phyloP scores from a whole-genome alignment of 2,113 vertebrate genomes.

The Lepisosteus osseus region DNA sequence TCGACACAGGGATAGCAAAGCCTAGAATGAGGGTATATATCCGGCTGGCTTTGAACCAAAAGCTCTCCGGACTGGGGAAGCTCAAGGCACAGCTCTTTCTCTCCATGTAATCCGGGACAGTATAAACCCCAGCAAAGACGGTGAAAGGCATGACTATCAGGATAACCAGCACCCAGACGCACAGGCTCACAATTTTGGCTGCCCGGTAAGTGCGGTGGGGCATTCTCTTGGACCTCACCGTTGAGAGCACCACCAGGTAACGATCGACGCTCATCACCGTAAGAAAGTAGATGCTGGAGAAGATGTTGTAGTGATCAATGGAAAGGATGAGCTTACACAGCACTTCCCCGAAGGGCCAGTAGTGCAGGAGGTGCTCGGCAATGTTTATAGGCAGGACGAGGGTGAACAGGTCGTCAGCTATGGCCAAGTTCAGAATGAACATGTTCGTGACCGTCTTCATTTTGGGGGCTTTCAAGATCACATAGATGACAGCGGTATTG shows the following conservation, averaged over 20 bases:
- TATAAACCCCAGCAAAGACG: constrained; percentile 74
- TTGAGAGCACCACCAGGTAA: constrained; percentile 80
- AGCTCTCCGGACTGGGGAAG: constrained; percentile 77
- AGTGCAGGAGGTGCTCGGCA: constrained; percentile 77
- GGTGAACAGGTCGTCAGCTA: constrained; percentile 81
- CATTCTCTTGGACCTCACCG: constrained; percentile 72
- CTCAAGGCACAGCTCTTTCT: constrained; percentile 82
- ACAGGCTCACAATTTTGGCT: constrained; percentile 76
- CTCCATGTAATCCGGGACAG: constrained; percentile 54
- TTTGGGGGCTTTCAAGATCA: constrained; percentile 84
- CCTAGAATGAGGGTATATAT: constrained; percentile 82
- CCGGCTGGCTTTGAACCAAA: constrained; percentile 84
- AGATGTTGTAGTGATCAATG: constrained; percentile 86
- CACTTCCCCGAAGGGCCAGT: constrained; percentile 84
- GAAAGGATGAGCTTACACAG: constrained; percentile 86
- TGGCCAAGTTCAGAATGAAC: constrained; percentile 85
- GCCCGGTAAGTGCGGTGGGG: constrained; percentile 76
- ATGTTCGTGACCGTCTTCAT: constrained; percentile 90
- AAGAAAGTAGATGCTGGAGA: constrained; percentile 88
- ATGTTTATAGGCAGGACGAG: constrained; percentile 84
- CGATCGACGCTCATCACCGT: constrained; percentile 85
- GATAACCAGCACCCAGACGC: constrained; percentile 81
- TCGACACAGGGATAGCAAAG: constrained; percentile 81
- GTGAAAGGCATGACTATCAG: constrained; percentile 80
- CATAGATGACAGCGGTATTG: constrained; percentile 82